Conservation (phyloP, 2,113 vertebrate species). For the Isichthys henryi region DNA sequence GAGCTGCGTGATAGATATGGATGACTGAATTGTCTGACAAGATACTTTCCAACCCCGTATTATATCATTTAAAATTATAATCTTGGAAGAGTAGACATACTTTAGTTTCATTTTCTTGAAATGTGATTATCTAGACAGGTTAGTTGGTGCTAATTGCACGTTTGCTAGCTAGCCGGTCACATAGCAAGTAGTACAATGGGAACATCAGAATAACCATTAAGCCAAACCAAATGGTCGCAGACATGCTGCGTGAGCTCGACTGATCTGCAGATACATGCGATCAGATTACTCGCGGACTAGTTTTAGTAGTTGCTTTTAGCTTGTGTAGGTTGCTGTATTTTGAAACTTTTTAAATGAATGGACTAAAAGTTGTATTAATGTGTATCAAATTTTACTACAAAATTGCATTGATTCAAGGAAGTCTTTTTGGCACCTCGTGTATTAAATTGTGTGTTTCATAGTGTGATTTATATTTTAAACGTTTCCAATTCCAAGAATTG, state of each 20-base stretch:
- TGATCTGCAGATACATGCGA: constrained; percentile 8
- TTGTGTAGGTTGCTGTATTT: not conserved
- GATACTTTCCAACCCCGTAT: not conserved
- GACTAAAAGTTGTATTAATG: not conserved
- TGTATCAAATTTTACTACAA: not conserved
- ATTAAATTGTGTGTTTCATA: not conserved
- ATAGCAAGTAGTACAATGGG: constrained; percentile 6
- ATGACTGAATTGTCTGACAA: not conserved
- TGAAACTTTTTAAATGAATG: not conserved
- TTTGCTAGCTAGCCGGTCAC: not conserved
- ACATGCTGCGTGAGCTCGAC: not conserved
- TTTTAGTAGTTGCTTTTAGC: not conserved
- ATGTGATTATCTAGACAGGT: not conserved
- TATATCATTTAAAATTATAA: not conserved
- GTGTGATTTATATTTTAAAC: not conserved
- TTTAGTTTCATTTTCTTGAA: not conserved
- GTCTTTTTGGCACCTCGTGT: not conserved
- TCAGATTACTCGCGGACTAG: not conserved
- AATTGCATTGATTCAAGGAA: not conserved
- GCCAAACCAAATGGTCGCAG: not conserved
- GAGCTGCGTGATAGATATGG: not conserved
- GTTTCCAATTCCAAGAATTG: not conserved
- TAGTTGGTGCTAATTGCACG: not conserved
- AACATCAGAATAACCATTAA: not conserved
- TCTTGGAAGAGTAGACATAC: not conserved